These are phyloP conservation scores for Clarias gariepinus DNA, from an alignment of 2,113 vertebrate species.

Conservation along the genomic window DNA sequence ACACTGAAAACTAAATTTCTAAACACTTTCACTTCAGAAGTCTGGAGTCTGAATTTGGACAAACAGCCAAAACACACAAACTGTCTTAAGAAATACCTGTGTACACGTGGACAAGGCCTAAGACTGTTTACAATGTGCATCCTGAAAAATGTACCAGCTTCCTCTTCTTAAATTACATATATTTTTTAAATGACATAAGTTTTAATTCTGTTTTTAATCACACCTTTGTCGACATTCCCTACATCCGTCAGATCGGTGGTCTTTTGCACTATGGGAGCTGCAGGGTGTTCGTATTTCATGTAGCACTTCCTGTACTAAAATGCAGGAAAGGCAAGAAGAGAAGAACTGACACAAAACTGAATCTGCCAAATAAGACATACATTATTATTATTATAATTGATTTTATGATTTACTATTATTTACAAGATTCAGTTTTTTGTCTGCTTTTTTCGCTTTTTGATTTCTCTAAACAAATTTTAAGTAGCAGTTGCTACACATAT, in stretches of 20 bases:
- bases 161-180: constrained; percentile 17
- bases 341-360: not conserved
- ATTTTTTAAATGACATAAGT: not conserved
- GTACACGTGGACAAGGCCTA: too few species aligned
- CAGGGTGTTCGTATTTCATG: not conserved
- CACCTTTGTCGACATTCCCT: constrained; percentile 11
- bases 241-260: too few species aligned
- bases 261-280: not conserved
- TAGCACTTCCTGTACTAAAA: not conserved
- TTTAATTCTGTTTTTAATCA: constrained; percentile 10
- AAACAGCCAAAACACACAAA: too few species aligned
- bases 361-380: not conserved
- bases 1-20: too few species aligned
- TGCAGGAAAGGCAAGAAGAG: not conserved
- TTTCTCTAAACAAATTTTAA: too few species aligned
- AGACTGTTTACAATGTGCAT: not conserved
- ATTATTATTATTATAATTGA: too few species aligned
- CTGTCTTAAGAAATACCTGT: too few species aligned
- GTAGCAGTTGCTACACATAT: not conserved
- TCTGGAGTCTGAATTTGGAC: too few species aligned
- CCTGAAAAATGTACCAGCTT: not conserved
- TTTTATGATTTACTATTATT: not conserved
- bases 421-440: not conserved
- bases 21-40: too few species aligned
- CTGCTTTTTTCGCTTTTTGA: too few species aligned